Conservation (phyloP, 2,888 invertebrate genomes). For the Diachrysia chrysitis region DNA sequence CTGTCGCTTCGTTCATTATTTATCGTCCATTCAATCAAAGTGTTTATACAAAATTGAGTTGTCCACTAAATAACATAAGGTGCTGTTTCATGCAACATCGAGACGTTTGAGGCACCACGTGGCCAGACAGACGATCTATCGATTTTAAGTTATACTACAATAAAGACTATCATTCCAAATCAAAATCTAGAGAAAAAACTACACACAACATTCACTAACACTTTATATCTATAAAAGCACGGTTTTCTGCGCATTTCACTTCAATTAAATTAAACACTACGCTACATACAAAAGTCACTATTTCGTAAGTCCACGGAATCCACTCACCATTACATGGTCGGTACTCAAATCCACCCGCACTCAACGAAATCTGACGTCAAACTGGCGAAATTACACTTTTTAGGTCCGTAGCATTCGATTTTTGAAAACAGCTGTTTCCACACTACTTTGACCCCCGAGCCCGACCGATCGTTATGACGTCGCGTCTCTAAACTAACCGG, state of each 20-base stretch:
- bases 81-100: conserved; percentile 55
- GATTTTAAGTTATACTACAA: conserved; percentile 60
- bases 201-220: conserved; percentile 75
- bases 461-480: conserved; percentile 24
- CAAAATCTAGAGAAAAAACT: conserved; percentile 56
- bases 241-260: conserved; percentile 67
- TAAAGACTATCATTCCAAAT: conserved; percentile 40
- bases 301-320: conserved; percentile 62
- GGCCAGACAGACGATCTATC: conserved; percentile 47
- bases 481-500: conserved; percentile 49
- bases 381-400: conserved; percentile 72
- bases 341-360: conserved; percentile 73
- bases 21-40: conserved; percentile 33
- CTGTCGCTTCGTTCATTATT: conserved; percentile 1
- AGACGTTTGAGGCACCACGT: conserved; percentile 55
- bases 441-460: conserved; percentile 61
- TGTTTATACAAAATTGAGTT: conserved; percentile 55
- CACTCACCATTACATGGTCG: conserved; percentile 87
- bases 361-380: conserved; percentile 75
- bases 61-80: conserved; percentile 60
- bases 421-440: conserved; percentile 84
- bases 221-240: conserved; percentile 66
- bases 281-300: conserved; percentile 59
- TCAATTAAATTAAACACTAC: conserved; percentile 66
- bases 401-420: conserved; percentile 77